Base-by-base conservation (phyloP, 2,888 invertebrate species). In the Ophion ventricosus region DNA sequence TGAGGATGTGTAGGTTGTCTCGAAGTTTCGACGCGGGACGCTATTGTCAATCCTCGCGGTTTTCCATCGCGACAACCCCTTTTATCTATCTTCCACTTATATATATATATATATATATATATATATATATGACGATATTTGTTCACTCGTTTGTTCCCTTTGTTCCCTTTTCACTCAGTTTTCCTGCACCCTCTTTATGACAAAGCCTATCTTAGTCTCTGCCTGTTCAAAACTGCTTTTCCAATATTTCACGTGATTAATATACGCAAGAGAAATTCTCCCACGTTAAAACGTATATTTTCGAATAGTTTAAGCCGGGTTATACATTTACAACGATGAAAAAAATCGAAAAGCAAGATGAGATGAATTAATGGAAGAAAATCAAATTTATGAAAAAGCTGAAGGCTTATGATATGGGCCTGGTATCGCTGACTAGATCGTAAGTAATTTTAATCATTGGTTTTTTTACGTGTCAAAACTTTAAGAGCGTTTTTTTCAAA, bases 1-100 rank as follows among this genome's bases (percentile, higher is more conserved):
- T n/a, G 54, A 74, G 72, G 76, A 26, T 81, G 84, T 78, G 84
- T 78, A 69, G 69, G 74, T 82, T 84, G 84, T 84, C 84, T 78
- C 56, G 70, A 80, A 84, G 64, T 84, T 84, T 80, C 63, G 75
- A 67, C 80, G 76, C 79, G 75, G 83, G 70, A 63, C 40, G 77
- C 77, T 63, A 74, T 49, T 74, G 77, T 74, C 69, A 63, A 29
- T 56, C 75, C 64, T 78, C 70, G 80, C 84, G 87, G 78, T 87
- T 86, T 87, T 57, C 76, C 87, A 61, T 26, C 57, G 17, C 49
- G 43, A 43, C 66, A 80, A 67, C 49, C 67, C 77, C 64, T 74
- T 63, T 78, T 77, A 82, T 79, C 70, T 74, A 75, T n/a, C 43
- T 11, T 43, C 11, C 26, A 69, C 23, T 7, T 57, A 76, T 57